Conservation (phyloP, 2,113 vertebrate genomes). For the Setophaga coronata region DNA sequence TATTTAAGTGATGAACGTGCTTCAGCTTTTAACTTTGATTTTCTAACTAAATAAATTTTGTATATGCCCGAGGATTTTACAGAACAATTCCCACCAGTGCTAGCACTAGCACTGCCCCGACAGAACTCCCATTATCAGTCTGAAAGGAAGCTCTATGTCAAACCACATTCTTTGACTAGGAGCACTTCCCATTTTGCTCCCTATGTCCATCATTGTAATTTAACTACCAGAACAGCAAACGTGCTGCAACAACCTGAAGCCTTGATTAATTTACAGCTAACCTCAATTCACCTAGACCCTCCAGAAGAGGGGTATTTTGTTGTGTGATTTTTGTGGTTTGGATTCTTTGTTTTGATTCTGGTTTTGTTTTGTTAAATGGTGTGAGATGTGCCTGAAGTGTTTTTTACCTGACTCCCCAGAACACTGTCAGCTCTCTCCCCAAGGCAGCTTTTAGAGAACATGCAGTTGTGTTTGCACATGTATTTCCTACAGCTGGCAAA, state of each 20-base stretch:
- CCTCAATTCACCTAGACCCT: background rate
- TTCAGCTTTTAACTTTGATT: constrained; percentile 26
- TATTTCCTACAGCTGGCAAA: background rate
- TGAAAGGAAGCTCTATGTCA: background rate
- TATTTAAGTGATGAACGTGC: background rate
- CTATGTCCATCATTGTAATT: background rate
- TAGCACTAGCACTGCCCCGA: background rate
- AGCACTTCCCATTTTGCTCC: background rate
- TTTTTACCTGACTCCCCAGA: background rate
- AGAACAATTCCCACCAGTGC: background rate
- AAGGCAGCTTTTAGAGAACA: background rate
- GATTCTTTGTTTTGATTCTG: background rate
- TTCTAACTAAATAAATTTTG: background rate
- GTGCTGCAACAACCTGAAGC: background rate
- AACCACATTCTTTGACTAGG: background rate
- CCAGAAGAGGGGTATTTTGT: background rate
- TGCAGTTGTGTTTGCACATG: accelerated
- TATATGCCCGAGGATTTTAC: background rate
- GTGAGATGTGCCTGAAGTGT: background rate
- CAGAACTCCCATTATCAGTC: background rate
- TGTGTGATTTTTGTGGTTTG: background rate
- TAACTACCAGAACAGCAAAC: background rate
- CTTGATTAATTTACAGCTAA: background rate
- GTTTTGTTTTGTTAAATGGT: background rate
- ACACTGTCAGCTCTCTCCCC: background rate